Conservation (phyloP, 2,888 invertebrate species). For the Cataglyphis altisquamis region DNA sequence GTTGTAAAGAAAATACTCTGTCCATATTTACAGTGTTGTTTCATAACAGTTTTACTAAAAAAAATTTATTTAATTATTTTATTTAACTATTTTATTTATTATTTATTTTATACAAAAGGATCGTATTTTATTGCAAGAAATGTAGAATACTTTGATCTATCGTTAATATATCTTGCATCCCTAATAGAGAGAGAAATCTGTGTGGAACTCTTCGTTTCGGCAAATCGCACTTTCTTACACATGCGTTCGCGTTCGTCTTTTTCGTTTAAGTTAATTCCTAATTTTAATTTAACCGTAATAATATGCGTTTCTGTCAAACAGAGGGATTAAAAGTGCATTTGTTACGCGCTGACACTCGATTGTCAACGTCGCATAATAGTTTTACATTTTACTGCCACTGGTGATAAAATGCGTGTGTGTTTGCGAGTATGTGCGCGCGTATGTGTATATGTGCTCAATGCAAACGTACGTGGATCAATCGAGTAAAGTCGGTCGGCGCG, state of each 20-base stretch:
- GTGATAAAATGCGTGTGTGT: constrained; percentile 47
- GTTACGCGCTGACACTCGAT: constrained; percentile 58
- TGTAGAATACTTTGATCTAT: constrained; percentile 24
- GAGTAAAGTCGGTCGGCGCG: not conserved
- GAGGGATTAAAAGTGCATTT: constrained; percentile 47
- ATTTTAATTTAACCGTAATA: not conserved
- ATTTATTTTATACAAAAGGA: not conserved
- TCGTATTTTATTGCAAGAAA: not conserved
- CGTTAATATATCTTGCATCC: constrained; percentile 46
- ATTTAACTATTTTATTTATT: not conserved
- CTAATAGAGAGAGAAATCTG: constrained; percentile 33
- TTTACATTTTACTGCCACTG: constrained; percentile 69
- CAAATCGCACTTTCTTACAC: not conserved
- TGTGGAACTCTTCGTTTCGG: constrained; percentile 52
- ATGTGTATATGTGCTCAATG: not conserved
- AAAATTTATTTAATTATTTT: not conserved
- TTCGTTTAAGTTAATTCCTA: constrained; percentile 10
- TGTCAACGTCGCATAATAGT: constrained; percentile 68
- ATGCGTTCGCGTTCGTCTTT: not conserved
- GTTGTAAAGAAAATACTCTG: not conserved
- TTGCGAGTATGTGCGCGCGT: not conserved
- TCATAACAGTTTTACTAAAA: not conserved
- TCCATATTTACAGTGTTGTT: constrained; percentile 3
- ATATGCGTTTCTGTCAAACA: not conserved
- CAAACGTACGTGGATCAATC: constrained; percentile 2